Evolutionary conservation across 1,140 invertebrate species (phyloP).

Genomic region (Coenobita brevimanus): DNA sequence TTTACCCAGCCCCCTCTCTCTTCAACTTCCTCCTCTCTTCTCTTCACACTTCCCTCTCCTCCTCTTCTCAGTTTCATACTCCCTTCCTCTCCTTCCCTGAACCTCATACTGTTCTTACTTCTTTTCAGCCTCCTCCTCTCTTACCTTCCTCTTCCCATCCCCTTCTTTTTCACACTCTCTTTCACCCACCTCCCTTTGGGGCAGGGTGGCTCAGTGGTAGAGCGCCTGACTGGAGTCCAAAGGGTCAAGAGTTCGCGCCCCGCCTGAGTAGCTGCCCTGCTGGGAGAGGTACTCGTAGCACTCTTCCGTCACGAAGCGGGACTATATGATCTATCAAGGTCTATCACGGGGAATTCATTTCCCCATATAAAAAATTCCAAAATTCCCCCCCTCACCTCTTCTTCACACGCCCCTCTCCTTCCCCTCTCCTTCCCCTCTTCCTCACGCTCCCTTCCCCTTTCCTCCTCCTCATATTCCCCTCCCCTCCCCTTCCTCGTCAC

Average conservation of each 20-base stretch:
- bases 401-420: background rate
- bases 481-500: background rate
- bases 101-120: background rate
- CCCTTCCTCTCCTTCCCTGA: background rate
- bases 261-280: too few species aligned
- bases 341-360: too few species aligned
- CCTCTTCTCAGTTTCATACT: background rate
- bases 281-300: too few species aligned
- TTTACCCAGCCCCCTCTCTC: background rate
- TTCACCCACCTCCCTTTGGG: background rate
- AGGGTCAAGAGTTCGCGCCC: too few species aligned
- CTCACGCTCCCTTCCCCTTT: background rate
- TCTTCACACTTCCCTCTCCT: background rate
- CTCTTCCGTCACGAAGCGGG: too few species aligned
- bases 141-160: background rate
- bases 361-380: too few species aligned
- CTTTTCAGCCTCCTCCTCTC: background rate
- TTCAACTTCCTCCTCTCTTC: background rate
- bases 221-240: too few species aligned
- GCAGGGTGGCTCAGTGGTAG: too few species aligned
- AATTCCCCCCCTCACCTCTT: background rate
- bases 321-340: too few species aligned
- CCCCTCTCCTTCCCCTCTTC: background rate
- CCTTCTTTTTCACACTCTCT: background rate
- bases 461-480: background rate